Evolutionary conservation across 2,888 invertebrate species (phyloP).

Genomic region (Melanotus villosus): DNA sequence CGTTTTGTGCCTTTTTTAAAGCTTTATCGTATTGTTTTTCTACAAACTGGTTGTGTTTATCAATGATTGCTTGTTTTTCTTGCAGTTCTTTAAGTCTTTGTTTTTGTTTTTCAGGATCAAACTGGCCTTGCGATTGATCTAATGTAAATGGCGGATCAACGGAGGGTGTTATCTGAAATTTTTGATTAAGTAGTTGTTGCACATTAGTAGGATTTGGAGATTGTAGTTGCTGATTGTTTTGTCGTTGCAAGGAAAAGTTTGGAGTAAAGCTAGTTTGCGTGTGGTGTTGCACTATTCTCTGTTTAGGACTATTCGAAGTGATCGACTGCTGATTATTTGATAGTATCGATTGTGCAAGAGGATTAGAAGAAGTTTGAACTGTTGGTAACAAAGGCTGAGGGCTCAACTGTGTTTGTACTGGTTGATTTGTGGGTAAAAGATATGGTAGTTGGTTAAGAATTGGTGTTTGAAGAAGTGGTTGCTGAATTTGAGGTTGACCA

Average conservation of each 20-base stretch:
- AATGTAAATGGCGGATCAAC: constrained; percentile 58
- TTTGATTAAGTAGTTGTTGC: constrained; percentile 48
- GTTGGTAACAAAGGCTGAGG: constrained; percentile 30
- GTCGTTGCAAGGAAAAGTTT: constrained; percentile 48
- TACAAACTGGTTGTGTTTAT: constrained; percentile 83
- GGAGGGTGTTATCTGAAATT: constrained; percentile 57
- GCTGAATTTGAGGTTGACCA: constrained; percentile 32
- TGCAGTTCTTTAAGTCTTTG: constrained; percentile 78
- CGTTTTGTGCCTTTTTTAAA: constrained; percentile 80
- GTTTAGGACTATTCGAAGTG: neutral
- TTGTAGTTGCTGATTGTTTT: constrained; percentile 35
- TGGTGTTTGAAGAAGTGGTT: constrained; percentile 20
- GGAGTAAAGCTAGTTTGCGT: constrained; percentile 66
- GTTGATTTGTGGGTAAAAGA: constrained; percentile 37
- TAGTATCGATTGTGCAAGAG: neutral
- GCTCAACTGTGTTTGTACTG: constrained; percentile 37
- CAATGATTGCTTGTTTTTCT: constrained; percentile 80
- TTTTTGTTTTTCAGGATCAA: constrained; percentile 74
- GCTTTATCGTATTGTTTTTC: constrained; percentile 86
- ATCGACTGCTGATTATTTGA: constrained; percentile 2
- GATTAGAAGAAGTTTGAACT: constrained; percentile 27
- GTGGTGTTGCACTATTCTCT: constrained; percentile 61
- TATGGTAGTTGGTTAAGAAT: constrained; percentile 2
- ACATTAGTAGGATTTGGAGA: constrained; percentile 38
- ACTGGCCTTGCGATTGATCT: constrained; percentile 52